Evolutionary conservation across 2,888 invertebrate genomes (phyloP).

Genomic region (Microctonus hyperodae): DNA sequence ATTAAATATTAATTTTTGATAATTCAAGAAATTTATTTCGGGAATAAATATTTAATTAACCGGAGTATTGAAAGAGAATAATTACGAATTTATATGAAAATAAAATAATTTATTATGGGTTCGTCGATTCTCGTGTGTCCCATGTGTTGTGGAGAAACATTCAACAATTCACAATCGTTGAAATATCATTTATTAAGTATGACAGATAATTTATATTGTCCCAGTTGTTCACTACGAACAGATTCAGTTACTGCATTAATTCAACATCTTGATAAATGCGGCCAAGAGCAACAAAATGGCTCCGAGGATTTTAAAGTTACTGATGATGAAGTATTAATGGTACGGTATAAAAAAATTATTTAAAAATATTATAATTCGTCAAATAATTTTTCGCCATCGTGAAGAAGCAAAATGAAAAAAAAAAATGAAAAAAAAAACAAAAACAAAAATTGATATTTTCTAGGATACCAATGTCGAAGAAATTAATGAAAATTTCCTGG

Average conservation of each 20-base stretch:
- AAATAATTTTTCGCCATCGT: not conserved
- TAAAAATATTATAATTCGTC: not conserved
- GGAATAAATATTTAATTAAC: not conserved
- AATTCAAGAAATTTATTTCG: not conserved
- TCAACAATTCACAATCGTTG: constrained; percentile 66
- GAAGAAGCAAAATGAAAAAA: not conserved
- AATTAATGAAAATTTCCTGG: constrained; percentile 46
- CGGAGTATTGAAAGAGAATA: not conserved
- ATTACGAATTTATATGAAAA: constrained; percentile 15
- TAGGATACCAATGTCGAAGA: constrained; percentile 35
- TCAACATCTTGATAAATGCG: constrained; percentile 66
- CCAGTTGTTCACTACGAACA: constrained; percentile 68
- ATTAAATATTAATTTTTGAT: not conserved
- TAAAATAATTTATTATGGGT: constrained; percentile 62
- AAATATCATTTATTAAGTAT: constrained; percentile 67
- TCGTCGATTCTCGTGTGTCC: constrained; percentile 67
- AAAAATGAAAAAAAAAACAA: not conserved
- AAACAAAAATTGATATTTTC: not conserved
- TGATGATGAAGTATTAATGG: constrained; percentile 24
- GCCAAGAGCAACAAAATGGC: constrained; percentile 33
- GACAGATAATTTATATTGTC: constrained; percentile 69
- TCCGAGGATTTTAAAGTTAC: constrained; percentile 9
- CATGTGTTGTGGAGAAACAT: constrained; percentile 72
- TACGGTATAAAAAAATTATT: constrained; percentile 22
- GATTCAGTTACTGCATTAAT: constrained; percentile 67